These are phyloP conservation scores for Episyrphus balteatus DNA, from an alignment of 1,140 invertebrate species.

Conservation along the genomic window DNA sequence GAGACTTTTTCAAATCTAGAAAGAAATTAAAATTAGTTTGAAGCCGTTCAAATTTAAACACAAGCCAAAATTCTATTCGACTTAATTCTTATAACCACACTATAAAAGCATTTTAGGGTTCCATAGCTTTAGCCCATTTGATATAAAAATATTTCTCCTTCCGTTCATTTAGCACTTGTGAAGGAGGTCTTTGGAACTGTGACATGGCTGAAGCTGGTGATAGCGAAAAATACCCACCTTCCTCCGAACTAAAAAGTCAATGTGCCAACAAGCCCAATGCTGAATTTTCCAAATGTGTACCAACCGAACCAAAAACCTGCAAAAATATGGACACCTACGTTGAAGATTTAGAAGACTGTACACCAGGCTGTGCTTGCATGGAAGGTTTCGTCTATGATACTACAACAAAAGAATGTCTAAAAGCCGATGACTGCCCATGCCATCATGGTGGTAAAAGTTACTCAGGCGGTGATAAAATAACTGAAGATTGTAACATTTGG, in stretches of 20 bases:
- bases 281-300: conserved; percentile 65
- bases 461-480: conserved; percentile 59
- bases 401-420: conserved; percentile 54
- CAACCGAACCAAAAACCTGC: conserved; percentile 65
- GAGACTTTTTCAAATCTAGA: too few relatives aligned
- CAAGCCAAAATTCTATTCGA: too few relatives aligned
- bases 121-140: too few relatives aligned
- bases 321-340: conserved; percentile 61
- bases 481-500: conserved; percentile 76
- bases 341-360: conserved; percentile 47
- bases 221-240: conserved; percentile 47
- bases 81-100: too few relatives aligned
- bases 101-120: too few relatives aligned
- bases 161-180: conserved; percentile 58
- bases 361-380: conserved; percentile 67
- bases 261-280: conserved; percentile 51
- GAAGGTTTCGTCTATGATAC: conserved; percentile 61
- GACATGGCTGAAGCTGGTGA: conserved; percentile 49
- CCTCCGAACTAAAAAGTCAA: conserved; percentile 44
- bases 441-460: conserved; percentile 78
- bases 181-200: conserved; percentile 64
- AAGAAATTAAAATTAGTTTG: too few relatives aligned
- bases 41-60: too few relatives aligned
- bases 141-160: too few relatives aligned
- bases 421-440: conserved; percentile 65